These are phyloP conservation scores for Zeuzera pyrina DNA, from an alignment of 2,888 invertebrate species.

Conservation along the genomic window DNA sequence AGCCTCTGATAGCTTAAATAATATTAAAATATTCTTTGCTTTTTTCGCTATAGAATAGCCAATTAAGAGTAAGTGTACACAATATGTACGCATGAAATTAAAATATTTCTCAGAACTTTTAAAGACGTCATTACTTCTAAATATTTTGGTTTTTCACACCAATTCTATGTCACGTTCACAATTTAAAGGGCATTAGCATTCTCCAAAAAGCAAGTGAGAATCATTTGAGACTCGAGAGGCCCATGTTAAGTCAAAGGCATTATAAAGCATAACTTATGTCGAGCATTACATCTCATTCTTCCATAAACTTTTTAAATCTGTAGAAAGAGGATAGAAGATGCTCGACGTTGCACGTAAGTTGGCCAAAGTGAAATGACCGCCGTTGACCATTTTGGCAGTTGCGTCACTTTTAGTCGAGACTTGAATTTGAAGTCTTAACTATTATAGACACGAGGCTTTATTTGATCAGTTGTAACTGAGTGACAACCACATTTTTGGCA, in stretches of 20 bases:
- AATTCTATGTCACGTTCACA: constrained; percentile 2
- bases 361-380: constrained; percentile 72
- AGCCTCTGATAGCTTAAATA: too few species aligned
- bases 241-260: constrained; percentile 30
- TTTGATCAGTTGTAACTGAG: too few species aligned
- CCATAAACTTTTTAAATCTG: constrained; percentile 23
- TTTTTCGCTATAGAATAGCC: too few species aligned
- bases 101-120: too few species aligned
- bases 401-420: constrained; percentile 51
- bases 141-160: too few species aligned
- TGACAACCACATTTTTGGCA: too few species aligned
- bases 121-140: too few species aligned
- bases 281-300: constrained; percentile 25
- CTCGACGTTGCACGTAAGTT: constrained; percentile 53
- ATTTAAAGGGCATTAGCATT: constrained; percentile 10
- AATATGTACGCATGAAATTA: too few species aligned
- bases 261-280: constrained; percentile 17
- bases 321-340: constrained; percentile 35
- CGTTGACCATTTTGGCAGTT: constrained; percentile 63
- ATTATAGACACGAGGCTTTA: not conserved
- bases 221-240: constrained; percentile 36
- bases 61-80: too few species aligned
- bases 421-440: constrained; percentile 36
- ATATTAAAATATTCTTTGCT: too few species aligned
- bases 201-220: constrained; percentile 10